Evolutionary conservation across 2,113 vertebrate genomes (phyloP), one percentile per base, ranked within the genome.

Genomic region (Gobius niger): DNA sequence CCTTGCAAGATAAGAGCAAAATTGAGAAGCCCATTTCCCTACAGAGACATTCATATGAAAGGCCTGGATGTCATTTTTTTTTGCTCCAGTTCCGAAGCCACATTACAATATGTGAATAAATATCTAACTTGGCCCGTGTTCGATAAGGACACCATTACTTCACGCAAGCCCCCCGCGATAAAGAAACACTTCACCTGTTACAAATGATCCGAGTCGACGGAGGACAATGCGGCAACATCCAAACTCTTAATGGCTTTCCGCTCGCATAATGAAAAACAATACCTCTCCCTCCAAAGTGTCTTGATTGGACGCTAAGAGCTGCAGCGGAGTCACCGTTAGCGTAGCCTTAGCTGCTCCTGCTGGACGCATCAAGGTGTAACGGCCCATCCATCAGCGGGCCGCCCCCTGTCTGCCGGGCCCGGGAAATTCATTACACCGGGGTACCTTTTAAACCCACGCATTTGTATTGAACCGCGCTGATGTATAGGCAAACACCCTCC

Each of bases 361-460:
- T 67, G 53, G 54, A 60, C 1, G 41, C 53, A 16, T 74, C 68
- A 75, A 77, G 68, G 80, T 70, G 60, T 63, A 34, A 84, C 73
- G 68, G 68, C 15, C 81, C 76, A 80, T 80, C 80, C 66, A 59
- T 84, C 83, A 85, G 75, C 74, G 68, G 56, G 73, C 64, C 68
- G 72, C 73, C 77, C 69, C 10, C 54, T 72, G 74, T 80, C 77
- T 70, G 77, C 24, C 7, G 1, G 24, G 56, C n/a, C 34, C 11
- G 15, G 68, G 62, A 75, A 76, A 82, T 81, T 63, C 68, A 87
- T 87, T 81, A 67, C 67, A 77, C 62, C 63, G 70, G 65, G 24
- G 73, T 64, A 68, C 76, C 72, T 57, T 82, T 84, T 84, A 84
- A 85, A 78, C 53, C 46, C 70, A 79, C 16, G 16, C 61, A 78